These are phyloP conservation scores for Reticulitermes speratus DNA, from an alignment of 1,140 invertebrate genomes.

Conservation along the genomic window DNA sequence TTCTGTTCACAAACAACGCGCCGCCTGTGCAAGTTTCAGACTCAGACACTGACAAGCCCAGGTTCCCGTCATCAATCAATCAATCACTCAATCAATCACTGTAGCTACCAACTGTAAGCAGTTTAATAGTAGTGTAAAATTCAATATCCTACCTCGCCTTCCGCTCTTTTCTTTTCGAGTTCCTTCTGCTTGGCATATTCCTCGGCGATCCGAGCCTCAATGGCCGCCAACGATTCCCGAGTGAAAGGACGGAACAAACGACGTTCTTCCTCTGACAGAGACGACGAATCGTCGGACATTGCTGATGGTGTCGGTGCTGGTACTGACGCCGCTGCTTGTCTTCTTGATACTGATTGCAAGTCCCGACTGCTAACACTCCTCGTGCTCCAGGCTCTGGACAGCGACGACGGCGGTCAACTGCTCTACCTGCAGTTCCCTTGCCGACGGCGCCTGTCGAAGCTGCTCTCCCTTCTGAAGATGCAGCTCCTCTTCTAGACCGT, in stretches of 20 bases:
- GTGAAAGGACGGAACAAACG: slow-evolving; percentile 97
- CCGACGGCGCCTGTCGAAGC: background rate
- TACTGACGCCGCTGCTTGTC: background rate
- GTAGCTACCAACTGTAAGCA: too few relatives aligned
- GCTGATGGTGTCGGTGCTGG: slow-evolving; percentile 49
- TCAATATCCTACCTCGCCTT: slow-evolving; percentile 75
- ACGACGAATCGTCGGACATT: slow-evolving; percentile 87
- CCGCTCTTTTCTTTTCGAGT: slow-evolving; percentile 92
- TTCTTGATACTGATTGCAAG: background rate
- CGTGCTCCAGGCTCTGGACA: background rate
- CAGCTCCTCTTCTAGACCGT: background rate
- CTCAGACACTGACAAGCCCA: too few relatives aligned
- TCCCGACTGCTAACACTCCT: background rate
- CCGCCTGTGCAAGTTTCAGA: too few relatives aligned
- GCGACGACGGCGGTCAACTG: slow-evolving; percentile 1
- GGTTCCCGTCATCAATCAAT: too few relatives aligned
- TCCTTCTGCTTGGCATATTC: slow-evolving; percentile 94
- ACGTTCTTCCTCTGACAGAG: slow-evolving; percentile 88
- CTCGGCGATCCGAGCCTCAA: slow-evolving; percentile 90
- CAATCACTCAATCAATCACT: too few relatives aligned
- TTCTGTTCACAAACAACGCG: too few relatives aligned
- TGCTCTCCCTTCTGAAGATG: background rate
- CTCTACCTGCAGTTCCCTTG: background rate
- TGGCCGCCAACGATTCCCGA: slow-evolving; percentile 89
- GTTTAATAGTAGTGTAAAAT: too few relatives aligned